Evolutionary conservation across 2,113 vertebrate genomes (phyloP), one percentile per base, ranked within the genome.

Genomic region (Etia nguti): DNA sequence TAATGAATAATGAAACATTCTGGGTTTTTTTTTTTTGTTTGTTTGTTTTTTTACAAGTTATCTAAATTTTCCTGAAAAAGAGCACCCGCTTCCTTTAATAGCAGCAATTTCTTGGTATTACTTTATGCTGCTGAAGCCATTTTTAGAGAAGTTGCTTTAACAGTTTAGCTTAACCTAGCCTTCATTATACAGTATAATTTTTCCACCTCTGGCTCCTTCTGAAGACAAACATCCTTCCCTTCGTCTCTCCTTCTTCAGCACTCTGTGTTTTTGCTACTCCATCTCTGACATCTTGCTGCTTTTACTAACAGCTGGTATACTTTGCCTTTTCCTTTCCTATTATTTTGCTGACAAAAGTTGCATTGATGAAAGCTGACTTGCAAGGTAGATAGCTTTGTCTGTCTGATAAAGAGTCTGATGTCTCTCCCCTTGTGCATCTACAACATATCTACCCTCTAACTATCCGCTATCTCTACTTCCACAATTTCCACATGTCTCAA

Each of bases 301-400:
- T 97, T 95, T 97, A 98, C 97, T 98, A 98, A 99, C 97, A 97
- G 97, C 96, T 97, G 96, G 92, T 98, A 97, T 97, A 97, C 97
- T 98, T 97, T 98, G 97, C 97, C 97, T 98, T 97, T 97, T 96
- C 95, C 95, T 97, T 96, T 98, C 97, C 96, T 93, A 94, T 97
- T 94, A 93, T 97, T 98, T 98, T 97, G 97, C 97, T 95, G 97
- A 97, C 98, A 98, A 98, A 96, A 98, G 98, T 99, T 98, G 97
- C 97, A 98, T 98, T 99, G 98, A 98, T 98, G 98, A 98, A 98
- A 98, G 98, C 98, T 98, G 98, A 98, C 97, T 97, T 98, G 97
- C 98, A 98, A 99, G 98, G 98, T 99, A 99, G 98, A 99, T 97
- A 97, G 98, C 95, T 95, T 95, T 97, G 94, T 97, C 91, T 97